Evolutionary conservation across 2,113 vertebrate species (phyloP), one percentile per base, ranked within the genome.

Genomic region (Neolamprologus devosi): DNA sequence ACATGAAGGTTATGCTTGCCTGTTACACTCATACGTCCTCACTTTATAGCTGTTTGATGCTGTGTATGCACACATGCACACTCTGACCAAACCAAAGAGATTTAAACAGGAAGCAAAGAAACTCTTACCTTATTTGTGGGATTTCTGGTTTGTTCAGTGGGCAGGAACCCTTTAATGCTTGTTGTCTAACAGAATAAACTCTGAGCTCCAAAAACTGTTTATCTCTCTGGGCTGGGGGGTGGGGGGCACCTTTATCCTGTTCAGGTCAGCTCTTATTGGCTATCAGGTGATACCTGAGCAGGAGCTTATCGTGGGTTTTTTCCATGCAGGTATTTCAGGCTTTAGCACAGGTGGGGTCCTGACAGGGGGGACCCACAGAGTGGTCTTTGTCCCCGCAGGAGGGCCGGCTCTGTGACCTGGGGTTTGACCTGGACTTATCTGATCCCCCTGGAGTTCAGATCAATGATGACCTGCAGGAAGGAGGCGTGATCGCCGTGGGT

Each of bases 271-370:
- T 83, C 63, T 58, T 30, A 85, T 82, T 90, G 89, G 91, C 86
- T 88, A 49, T 87, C 80, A 19, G 83, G 86, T 92, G 89, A 91
- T 92, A 87, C 88, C 88, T 40, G 90, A 92, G 93, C 91, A 83
- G 90, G n/a, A 85, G 84, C 85, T 88, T 84, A 93, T 87, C 85
- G 2, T 12, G 81, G 21, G 4, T 21, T 35, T 81, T 88, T 88
- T 78, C 90, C 80, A 81, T 37, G 53, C 42, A 84, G 85, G 89
- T 84, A 84, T 89, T 23, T 81, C 49, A 85, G 57, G 83, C 80
- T 80, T 35, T 16, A 53, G 73, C 51, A 1, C 63, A 51, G 80
- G 23, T 23, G 30, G 55, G 54, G 45, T 79, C 81, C 80, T 1
- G 57, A 40, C 21, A 7, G 30, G 42, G 84, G 81, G 79, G 47